These are phyloP conservation scores for Metallyticus violacea DNA, from an alignment of 2,888 invertebrate species.

Conservation along the genomic window DNA sequence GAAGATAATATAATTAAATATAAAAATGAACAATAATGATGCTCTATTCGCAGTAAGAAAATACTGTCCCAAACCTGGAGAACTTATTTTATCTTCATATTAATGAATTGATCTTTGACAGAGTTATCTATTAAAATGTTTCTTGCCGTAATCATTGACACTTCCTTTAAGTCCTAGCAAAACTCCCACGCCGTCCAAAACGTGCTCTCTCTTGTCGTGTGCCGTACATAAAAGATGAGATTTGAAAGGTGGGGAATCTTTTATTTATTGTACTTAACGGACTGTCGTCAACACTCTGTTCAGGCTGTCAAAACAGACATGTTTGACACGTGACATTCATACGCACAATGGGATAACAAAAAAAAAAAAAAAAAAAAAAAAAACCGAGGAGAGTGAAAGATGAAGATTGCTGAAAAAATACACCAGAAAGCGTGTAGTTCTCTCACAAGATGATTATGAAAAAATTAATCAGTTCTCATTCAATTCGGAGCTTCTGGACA, in stretches of 20 bases:
- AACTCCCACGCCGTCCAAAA: neutral
- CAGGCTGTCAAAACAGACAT: neutral
- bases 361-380: neutral
- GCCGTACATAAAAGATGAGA: neutral
- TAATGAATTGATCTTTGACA: too few relatives aligned
- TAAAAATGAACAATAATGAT: too few relatives aligned
- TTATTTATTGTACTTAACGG: neutral
- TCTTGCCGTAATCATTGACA: too few relatives aligned
- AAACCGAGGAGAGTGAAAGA: neutral
- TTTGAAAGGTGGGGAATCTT: neutral
- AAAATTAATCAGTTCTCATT: too few relatives aligned
- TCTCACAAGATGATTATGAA: too few relatives aligned
- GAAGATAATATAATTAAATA: too few relatives aligned
- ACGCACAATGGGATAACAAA: neutral
- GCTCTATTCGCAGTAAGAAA: too few relatives aligned
- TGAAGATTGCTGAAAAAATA: neutral
- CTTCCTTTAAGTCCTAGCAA: neutral
- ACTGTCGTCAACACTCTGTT: neutral
- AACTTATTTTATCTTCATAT: too few relatives aligned
- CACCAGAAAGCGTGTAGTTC: too few relatives aligned
- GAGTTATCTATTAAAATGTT: too few relatives aligned
- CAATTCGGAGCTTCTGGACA: too few relatives aligned
- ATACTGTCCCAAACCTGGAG: too few relatives aligned
- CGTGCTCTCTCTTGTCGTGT: neutral
- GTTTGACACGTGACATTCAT: neutral